phyloP scores from a whole-genome alignment of 1,140 invertebrate genomes.

The Hesperophylax magnus region DNA sequence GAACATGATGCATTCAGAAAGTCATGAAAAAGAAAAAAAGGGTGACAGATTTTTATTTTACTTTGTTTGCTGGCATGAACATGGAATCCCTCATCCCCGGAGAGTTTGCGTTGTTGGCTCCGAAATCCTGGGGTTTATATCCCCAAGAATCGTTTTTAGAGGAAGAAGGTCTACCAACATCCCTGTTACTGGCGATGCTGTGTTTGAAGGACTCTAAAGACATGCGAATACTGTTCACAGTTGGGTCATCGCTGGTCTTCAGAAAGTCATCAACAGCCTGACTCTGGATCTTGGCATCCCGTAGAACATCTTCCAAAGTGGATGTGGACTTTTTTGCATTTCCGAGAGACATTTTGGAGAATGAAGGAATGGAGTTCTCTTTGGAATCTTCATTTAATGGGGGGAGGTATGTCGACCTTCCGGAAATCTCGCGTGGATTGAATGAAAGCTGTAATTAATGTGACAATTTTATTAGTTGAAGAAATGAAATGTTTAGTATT shows the following conservation, averaged over 20 bases:
- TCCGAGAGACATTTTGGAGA: neutral
- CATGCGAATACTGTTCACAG: constrained; percentile 37
- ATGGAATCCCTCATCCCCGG: constrained; percentile 50
- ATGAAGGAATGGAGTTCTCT: constrained; percentile 44
- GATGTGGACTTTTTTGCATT: constrained; percentile 14
- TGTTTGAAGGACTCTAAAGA: constrained; percentile 45
- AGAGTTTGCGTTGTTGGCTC: constrained; percentile 16
- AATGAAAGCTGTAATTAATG: constrained; percentile 46
- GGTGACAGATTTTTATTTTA: neutral
- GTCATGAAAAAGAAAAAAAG: neutral
- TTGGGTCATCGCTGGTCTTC: constrained; percentile 36
- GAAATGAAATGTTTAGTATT: no score
- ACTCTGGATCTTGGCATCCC: constrained; percentile 50
- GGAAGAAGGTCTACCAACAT: neutral
- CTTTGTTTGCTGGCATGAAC: constrained; percentile 32
- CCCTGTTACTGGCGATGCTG: constrained; percentile 20
- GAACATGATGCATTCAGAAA: neutral
- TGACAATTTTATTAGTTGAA: no score
- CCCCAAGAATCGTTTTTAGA: constrained; percentile 49
- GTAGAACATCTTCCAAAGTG: constrained; percentile 35
- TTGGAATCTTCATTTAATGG: constrained; percentile 33
- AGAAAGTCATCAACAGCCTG: constrained; percentile 45
- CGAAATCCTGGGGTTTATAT: constrained; percentile 38
- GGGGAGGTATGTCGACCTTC: constrained; percentile 44
- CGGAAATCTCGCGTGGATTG: constrained; percentile 53